Percentiles rank a stretch among this genome's conserved stretches.
Conservation (phyloP, 2,888 invertebrate species). For the Microctonus aethiopoides region DNA sequence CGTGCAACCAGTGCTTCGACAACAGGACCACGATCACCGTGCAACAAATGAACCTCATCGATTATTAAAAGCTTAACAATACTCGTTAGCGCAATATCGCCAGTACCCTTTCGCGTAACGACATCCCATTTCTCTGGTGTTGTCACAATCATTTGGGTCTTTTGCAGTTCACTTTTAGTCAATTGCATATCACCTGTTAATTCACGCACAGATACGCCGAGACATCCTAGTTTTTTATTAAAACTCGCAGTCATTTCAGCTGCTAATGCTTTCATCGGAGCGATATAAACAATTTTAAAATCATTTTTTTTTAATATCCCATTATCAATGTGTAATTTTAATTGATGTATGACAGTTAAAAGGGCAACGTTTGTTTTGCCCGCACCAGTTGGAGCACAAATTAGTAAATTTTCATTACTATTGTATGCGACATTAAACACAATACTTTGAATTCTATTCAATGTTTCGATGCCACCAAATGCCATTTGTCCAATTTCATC, state of each 20-base stretch:
- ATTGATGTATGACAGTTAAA: conserved; percentile 89
- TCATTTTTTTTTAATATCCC: conserved; percentile 88
- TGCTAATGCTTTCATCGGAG: conserved; percentile 99
- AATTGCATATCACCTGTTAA: conserved; percentile 98
- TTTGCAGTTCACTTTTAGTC: conserved; percentile 91
- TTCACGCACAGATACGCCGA: conserved; percentile 89
- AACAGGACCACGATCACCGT: conserved; percentile 97
- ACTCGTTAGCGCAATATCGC: conserved; percentile 89
- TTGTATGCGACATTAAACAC: conserved; percentile 96
- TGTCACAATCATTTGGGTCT: conserved; percentile 97
- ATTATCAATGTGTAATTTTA: conserved; percentile 85
- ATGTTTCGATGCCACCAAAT: conserved; percentile 84
- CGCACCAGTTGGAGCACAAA: conserved; percentile 99
- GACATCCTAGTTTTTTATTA: conserved; percentile 78
- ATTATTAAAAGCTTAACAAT: conserved; percentile 94
- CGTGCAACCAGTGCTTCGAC: conserved; percentile 97
- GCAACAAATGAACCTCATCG: conserved; percentile 96
- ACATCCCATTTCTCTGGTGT: conserved; percentile 99
- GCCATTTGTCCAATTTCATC: conserved; percentile 88
- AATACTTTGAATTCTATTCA: conserved; percentile 96
- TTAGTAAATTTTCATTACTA: conserved; percentile 95
- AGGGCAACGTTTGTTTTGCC: conserved; percentile 99
- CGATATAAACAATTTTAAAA: conserved; percentile 98
- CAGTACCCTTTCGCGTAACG: conserved; percentile 93
- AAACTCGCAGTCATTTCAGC: conserved; percentile 98